A percentile compares a stretch with the other conserved stretches of the same genome.
These are phyloP conservation scores for Selene dorsalis DNA, from an alignment of 2,797 vertebrate genomes.

Conservation along the genomic window DNA sequence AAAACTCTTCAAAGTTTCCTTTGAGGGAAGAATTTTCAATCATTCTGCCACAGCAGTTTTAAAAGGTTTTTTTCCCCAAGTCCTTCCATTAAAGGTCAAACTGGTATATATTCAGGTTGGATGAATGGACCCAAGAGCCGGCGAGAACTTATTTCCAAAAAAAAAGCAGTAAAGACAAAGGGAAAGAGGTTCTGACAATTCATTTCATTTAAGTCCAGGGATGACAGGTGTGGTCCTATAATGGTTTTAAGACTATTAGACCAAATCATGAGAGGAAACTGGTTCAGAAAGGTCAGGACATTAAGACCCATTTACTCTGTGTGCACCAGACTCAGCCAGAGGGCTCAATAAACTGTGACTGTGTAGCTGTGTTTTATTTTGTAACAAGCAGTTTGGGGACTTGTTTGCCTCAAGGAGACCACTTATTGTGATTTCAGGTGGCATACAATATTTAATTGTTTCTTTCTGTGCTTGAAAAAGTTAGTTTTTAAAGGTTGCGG, in stretches of 20 bases:
- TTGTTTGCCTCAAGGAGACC: constrained; percentile 32
- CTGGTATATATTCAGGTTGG: neutral
- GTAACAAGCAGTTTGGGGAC: constrained; percentile 29
- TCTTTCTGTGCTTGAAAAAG: constrained; percentile 20
- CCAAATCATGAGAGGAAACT: constrained; percentile 12
- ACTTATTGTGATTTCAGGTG: constrained; percentile 29
- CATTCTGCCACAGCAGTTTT: neutral
- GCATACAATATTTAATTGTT: constrained; percentile 8
- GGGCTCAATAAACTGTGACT: constrained; percentile 26
- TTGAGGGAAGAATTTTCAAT: neutral
- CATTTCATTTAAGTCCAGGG: neutral
- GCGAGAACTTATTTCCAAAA: neutral
- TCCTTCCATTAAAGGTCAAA: neutral
- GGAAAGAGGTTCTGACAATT: constrained; percentile 9
- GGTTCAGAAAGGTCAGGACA: constrained; percentile 20
- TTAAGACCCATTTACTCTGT: neutral
- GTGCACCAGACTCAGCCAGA: constrained; percentile 3
- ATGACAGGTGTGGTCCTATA: neutral
- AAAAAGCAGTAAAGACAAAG: neutral
- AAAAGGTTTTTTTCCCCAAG: neutral
- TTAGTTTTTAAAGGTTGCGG: constrained; percentile 10
- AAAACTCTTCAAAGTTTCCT: neutral
- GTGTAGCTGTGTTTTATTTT: constrained; percentile 15
- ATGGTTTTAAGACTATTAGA: constrained; percentile 1
- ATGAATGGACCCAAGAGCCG: neutral